A percentile compares a stretch with the other conserved stretches of the same genome.
Evolutionary conservation across 2,888 invertebrate genomes (phyloP).

Genomic region (Drosophila acutilabella): DNA sequence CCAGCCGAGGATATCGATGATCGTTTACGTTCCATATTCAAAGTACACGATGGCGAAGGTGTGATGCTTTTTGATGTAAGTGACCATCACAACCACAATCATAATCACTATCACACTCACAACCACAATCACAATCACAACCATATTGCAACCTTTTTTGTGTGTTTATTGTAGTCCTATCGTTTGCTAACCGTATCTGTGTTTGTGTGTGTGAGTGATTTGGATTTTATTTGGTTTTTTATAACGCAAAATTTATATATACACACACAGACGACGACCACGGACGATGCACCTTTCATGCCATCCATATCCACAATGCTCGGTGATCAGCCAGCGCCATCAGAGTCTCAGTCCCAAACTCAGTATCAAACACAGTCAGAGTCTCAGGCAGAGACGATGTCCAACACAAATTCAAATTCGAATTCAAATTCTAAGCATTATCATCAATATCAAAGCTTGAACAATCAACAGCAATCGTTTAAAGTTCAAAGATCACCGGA

Average conservation of each 20-base stretch:
- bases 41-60: constrained; percentile 52
- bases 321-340: constrained; percentile 46
- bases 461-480: constrained; percentile 75
- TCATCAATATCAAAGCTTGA: constrained; percentile 71
- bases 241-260: constrained; percentile 58
- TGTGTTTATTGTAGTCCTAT: constrained; percentile 1
- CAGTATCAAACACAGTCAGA: constrained; percentile 17
- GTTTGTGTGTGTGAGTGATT: constrained; percentile 51
- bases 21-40: constrained; percentile 56
- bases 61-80: constrained; percentile 70
- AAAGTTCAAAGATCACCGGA: constrained; percentile 84
- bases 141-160: constrained; percentile 11
- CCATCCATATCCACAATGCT: constrained; percentile 60
- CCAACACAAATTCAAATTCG: constrained; percentile 12
- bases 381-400: constrained; percentile 22
- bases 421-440: constrained; percentile 48
- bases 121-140: neutral
- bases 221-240: constrained; percentile 33
- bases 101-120: neutral
- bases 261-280: constrained; percentile 70
- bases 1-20: constrained; percentile 50
- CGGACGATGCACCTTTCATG: constrained; percentile 69
- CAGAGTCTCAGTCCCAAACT: constrained; percentile 26
- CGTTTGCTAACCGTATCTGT: constrained; percentile 42
- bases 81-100: constrained; percentile 21